Percentiles rank a stretch among this genome's conserved stretches.
Evolutionary conservation across 2,888 invertebrate genomes (phyloP).

Genomic region (Pachymerium ferrugineum): DNA sequence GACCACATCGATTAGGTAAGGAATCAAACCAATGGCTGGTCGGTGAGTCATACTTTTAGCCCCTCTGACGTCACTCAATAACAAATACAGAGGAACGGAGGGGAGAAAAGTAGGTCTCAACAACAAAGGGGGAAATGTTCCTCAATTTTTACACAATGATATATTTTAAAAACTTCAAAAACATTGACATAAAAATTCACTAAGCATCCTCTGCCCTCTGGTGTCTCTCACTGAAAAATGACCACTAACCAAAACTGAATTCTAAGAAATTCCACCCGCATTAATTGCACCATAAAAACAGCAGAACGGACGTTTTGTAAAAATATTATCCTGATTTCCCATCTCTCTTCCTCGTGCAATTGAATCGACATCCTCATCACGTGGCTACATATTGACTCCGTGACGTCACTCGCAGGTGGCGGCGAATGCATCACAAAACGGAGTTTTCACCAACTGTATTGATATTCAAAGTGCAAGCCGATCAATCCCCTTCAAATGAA

Average conservation of each 20-base stretch:
- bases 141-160: no score
- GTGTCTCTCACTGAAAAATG: no score
- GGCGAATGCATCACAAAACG: no score
- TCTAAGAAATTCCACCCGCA: no score
- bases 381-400: neutral
- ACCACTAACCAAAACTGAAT: no score
- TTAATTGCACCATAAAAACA: neutral
- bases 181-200: no score
- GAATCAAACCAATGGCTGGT: neutral
- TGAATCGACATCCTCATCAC: neutral
- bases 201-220: no score
- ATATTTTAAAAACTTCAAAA: no score
- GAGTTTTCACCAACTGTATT: neutral
- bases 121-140: neutral
- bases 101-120: neutral
- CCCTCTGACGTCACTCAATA: neutral
- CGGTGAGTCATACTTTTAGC: neutral
- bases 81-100: no score
- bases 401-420: neutral
- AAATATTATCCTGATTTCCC: neutral
- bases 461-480: neutral
- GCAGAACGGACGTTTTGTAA: neutral
- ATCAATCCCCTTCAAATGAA: no score
- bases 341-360: neutral
- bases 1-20: conserved; percentile 3